phyloP scores from a whole-genome alignment of 2,888 invertebrate species.

The Coleophora flavipennella region DNA sequence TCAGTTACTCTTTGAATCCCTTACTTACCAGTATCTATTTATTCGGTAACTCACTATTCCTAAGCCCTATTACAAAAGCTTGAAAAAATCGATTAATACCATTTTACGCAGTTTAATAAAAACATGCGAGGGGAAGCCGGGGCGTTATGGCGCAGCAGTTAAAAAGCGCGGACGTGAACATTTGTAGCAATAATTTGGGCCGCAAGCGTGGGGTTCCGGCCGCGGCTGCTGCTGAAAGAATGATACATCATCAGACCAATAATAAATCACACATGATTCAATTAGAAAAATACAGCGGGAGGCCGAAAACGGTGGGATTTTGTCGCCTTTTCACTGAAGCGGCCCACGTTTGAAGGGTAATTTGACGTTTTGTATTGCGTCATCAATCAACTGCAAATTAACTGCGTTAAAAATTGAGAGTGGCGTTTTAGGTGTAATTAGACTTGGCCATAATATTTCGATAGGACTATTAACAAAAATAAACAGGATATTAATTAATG shows the following conservation, averaged over 20 bases:
- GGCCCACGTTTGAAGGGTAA: conserved; percentile 51
- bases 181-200: conserved; percentile 67
- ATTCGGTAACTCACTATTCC: conserved; percentile 21
- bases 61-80: conserved; percentile 32
- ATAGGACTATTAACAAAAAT: no score
- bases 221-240: conserved; percentile 69
- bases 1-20: no score
- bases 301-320: conserved; percentile 47
- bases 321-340: conserved; percentile 41
- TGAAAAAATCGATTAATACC: conserved; percentile 35
- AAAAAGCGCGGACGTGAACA: conserved; percentile 62
- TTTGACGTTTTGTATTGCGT: conserved; percentile 60
- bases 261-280: conserved; percentile 72
- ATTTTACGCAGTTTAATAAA: conserved; percentile 49
- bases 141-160: conserved; percentile 43
- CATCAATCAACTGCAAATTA: conserved; percentile 64
- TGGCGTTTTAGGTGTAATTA: neutral
- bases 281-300: conserved; percentile 66
- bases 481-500: no score
- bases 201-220: conserved; percentile 60
- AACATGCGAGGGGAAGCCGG: conserved; percentile 41
- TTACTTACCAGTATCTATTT: conserved; percentile 9
- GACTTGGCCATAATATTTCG: neutral
- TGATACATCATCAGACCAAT: conserved; percentile 72
- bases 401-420: conserved; percentile 7